Conservation (phyloP, 2,888 invertebrate species). For the Graphium colonna region DNA sequence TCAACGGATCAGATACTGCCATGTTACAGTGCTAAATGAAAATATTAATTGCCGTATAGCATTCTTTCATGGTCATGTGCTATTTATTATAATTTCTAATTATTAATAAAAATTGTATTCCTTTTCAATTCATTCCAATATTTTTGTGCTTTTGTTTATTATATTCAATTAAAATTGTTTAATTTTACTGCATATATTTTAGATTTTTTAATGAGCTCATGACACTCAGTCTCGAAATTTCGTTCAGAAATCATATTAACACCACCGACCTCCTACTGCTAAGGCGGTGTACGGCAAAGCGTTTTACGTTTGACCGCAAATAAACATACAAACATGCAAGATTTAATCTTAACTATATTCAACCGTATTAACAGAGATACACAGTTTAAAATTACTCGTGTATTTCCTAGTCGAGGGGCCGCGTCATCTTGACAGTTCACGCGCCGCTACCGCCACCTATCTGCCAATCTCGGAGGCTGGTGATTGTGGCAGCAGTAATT, state of each 20-base stretch:
- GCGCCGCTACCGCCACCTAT: constrained; percentile 14
- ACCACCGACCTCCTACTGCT: constrained; percentile 52
- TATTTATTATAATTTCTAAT: too few species aligned
- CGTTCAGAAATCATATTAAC: constrained; percentile 24
- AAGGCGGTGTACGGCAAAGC: constrained; percentile 49
- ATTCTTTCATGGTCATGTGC: too few species aligned
- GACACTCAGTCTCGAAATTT: constrained; percentile 6
- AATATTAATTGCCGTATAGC: too few species aligned
- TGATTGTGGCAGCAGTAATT: neutral
- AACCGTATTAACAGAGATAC: neutral
- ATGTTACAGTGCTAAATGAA: too few species aligned
- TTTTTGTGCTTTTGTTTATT: too few species aligned
- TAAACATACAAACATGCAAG: constrained; percentile 33
- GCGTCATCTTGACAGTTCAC: constrained; percentile 10
- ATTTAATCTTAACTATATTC: neutral
- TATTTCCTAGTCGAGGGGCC: neutral
- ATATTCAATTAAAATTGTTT: too few species aligned
- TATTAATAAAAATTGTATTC: too few species aligned
- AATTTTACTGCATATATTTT: too few species aligned
- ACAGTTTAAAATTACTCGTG: too few species aligned
- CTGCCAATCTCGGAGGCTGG: constrained; percentile 9
- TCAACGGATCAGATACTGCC: too few species aligned
- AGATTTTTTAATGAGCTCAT: too few species aligned
- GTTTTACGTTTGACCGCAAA: constrained; percentile 45
- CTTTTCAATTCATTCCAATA: too few species aligned